A percentile compares a stretch with the other conserved stretches of the same genome.
These are phyloP conservation scores for Phyllopteryx taeniolatus DNA, from an alignment of 2,113 vertebrate genomes.

Conservation along the genomic window DNA sequence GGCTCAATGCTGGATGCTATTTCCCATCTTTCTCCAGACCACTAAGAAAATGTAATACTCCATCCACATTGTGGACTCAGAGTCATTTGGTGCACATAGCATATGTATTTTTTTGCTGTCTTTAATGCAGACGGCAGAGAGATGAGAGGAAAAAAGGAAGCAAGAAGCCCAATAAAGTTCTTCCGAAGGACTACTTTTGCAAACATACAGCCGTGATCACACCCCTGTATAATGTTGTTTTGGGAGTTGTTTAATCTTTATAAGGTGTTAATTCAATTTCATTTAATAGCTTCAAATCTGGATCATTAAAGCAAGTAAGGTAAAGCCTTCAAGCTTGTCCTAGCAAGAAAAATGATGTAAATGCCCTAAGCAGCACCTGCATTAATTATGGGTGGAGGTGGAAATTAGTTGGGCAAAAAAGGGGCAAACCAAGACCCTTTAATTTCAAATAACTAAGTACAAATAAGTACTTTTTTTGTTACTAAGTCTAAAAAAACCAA, in stretches of 20 bases:
- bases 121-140: background rate
- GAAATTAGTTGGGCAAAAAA: background rate
- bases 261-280: background rate
- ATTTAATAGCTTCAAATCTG: background rate
- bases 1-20: background rate
- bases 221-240: constrained; percentile 1
- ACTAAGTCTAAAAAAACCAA: no score
- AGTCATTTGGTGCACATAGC: background rate
- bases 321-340: background rate
- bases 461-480: no score
- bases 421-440: background rate
- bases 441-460: no score
- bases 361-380: background rate
- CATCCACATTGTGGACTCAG: background rate
- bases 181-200: background rate
- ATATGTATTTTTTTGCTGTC: background rate
- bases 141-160: background rate
- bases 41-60: background rate
- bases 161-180: background rate
- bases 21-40: background rate
- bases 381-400: background rate
- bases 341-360: background rate
- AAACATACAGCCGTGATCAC: background rate
- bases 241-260: background rate
- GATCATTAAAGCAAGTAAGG: background rate